phyloP scores from a whole-genome alignment of 2,888 invertebrate species.

The Pegoplata infirma region DNA sequence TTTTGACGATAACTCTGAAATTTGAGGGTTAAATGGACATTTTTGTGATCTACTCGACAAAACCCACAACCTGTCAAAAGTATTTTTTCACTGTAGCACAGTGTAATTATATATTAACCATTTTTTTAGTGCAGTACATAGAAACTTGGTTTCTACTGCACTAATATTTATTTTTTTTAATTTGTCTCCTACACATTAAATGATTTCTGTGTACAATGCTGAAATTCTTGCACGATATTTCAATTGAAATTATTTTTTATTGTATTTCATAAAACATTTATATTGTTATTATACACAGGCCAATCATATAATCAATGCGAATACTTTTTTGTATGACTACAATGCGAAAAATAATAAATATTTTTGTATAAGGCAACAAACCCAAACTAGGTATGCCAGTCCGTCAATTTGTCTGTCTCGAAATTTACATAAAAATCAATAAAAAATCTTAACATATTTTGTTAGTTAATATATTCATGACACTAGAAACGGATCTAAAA shows the following conservation, averaged over 20 bases:
- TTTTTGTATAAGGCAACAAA: too few relatives aligned
- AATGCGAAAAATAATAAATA: too few relatives aligned
- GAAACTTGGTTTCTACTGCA: neutral
- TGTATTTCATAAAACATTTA: constrained; percentile 16
- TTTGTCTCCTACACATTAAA: neutral
- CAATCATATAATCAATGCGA: too few relatives aligned
- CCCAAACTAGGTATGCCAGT: neutral
- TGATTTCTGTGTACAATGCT: neutral
- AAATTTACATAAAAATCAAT: neutral
- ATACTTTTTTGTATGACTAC: too few relatives aligned
- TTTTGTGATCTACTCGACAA: too few relatives aligned
- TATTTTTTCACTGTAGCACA: too few relatives aligned
- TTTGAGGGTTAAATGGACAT: too few relatives aligned
- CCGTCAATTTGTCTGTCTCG: neutral
- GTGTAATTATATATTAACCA: too few relatives aligned
- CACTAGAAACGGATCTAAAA: neutral
- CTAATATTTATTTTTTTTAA: neutral
- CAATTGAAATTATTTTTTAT: constrained; percentile 19
- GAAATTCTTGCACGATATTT: constrained; percentile 48
- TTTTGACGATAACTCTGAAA: too few relatives aligned
- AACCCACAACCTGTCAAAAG: too few relatives aligned
- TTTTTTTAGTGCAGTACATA: too few relatives aligned
- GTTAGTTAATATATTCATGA: neutral
- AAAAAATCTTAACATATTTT: too few relatives aligned
- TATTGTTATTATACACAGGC: neutral